Evolutionary conservation across 2,888 invertebrate species (phyloP), one percentile per base, ranked within the genome.

Genomic region (Anaspis maculata): DNA sequence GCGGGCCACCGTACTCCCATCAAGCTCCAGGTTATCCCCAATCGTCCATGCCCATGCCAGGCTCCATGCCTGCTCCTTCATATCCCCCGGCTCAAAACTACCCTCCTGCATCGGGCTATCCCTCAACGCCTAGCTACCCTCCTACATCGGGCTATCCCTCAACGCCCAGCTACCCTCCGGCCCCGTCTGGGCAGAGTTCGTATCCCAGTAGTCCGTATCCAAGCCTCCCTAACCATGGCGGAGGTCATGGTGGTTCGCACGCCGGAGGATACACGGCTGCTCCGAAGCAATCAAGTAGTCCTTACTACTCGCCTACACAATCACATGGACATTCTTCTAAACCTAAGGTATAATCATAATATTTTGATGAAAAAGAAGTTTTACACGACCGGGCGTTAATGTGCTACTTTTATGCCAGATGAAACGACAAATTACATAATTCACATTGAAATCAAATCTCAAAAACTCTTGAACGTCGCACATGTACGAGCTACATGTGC

Each of bases 41-140:
- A 13, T 23, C 30, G 13, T 23, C 40, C 7, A 25, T 25, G 7
- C 39, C 34, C 11, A 25, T 30, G 11, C 25, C 25, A 6, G 19
- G 6, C 5, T 19, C 19, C 6, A 6, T 9, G 5, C 6, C 6
- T 5, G 19, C 6, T 25, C 24, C 39, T n/a, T 27, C 41, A 14
- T 44, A 50, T 36, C 47, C 49, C 13, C 35, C 48, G 16, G n/a
- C n/a, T n/a, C n/a, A n/a, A n/a, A n/a, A n/a, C 26, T 41, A 16
- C 24, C 39, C 41, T 15, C 39, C 38, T 23, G 38, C 34, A 5
- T 32, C 39, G n/a, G 25, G 32, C 5, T 22, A 24, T 12, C 13
- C 25, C n/a, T 10, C 6, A 24, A 10, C 24, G 10, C 24, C 19
- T 9, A 9, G 19, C 19, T 19, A 24, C 24, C 24, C 24, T 24